phyloP scores from a whole-genome alignment of 2,113 vertebrate species.

The Pampusana beccarii region DNA sequence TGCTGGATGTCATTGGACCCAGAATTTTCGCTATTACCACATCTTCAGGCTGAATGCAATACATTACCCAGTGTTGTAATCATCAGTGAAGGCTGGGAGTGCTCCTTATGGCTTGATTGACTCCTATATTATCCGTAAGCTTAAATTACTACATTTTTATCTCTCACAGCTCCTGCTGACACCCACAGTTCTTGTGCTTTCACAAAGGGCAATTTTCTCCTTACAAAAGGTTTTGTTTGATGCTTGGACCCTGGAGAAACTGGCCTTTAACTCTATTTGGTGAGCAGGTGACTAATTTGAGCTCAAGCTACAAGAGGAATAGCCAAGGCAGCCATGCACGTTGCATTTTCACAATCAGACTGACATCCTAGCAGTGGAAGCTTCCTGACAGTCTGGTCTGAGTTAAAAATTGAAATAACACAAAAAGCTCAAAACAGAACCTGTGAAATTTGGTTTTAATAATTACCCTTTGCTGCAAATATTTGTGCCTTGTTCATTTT shows the following conservation, averaged over 20 bases:
- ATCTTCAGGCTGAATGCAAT: not conserved
- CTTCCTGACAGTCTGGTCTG: not conserved
- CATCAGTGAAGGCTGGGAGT: not conserved
- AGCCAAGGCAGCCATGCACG: not conserved
- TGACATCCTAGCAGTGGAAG: not conserved
- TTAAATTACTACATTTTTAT: not conserved
- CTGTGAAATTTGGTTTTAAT: not conserved
- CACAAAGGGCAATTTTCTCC: not conserved
- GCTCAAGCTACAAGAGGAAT: not conserved
- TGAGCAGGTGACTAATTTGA: not conserved
- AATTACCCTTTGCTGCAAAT: not conserved
- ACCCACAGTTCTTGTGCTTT: not conserved
- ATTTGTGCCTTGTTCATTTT: not conserved
- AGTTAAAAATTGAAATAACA: not conserved
- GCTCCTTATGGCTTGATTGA: rapidly evolving
- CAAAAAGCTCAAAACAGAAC: not conserved
- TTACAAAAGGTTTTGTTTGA: not conserved
- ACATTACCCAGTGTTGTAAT: not conserved
- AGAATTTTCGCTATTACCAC: not conserved
- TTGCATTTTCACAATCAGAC: not conserved
- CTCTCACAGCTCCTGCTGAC: not conserved
- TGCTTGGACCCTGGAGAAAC: not conserved
- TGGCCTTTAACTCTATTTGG: not conserved
- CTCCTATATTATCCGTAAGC: not conserved
- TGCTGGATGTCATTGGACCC: not conserved